phyloP scores from a whole-genome alignment of 2,888 invertebrate genomes.

The Scrobipalpa atriplicella region DNA sequence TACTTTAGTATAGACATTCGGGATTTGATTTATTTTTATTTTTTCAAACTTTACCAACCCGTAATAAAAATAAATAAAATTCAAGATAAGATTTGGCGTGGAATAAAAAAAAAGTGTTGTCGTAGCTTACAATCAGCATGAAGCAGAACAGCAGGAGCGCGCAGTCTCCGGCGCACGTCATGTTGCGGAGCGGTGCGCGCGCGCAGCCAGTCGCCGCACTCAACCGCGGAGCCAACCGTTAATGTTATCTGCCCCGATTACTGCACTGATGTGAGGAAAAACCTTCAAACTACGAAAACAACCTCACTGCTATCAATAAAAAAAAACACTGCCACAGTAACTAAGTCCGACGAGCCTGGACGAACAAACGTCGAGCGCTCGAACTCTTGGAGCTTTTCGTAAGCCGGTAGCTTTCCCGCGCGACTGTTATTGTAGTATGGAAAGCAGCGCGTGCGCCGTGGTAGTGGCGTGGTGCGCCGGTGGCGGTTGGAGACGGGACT shows the following conservation, averaged over 20 bases:
- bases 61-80: too few relatives aligned
- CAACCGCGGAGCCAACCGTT: conserved; percentile 81
- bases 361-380: conserved; percentile 28
- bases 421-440: conserved; percentile 34
- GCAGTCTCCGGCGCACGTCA: conserved; percentile 76
- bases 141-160: conserved; percentile 67
- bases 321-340: conserved; percentile 47
- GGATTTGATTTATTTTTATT: too few relatives aligned
- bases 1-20: too few relatives aligned
- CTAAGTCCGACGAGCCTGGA: background rate
- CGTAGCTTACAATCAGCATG: conserved; percentile 48
- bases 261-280: conserved; percentile 69
- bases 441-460: conserved; percentile 32
- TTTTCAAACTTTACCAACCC: too few relatives aligned
- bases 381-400: conserved; percentile 23
- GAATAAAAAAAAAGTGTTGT: background rate
- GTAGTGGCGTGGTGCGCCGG: conserved; percentile 64
- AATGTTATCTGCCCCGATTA: conserved; percentile 82
- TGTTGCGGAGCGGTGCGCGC: conserved; percentile 74
- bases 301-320: conserved; percentile 35
- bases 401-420: conserved; percentile 42
- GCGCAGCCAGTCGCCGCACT: conserved; percentile 62
- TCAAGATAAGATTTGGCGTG: too few relatives aligned
- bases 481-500: conserved; percentile 69
- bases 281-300: conserved; percentile 42